These are phyloP conservation scores for Euproctis similis DNA, from an alignment of 2,888 invertebrate species.

Conservation along the genomic window DNA sequence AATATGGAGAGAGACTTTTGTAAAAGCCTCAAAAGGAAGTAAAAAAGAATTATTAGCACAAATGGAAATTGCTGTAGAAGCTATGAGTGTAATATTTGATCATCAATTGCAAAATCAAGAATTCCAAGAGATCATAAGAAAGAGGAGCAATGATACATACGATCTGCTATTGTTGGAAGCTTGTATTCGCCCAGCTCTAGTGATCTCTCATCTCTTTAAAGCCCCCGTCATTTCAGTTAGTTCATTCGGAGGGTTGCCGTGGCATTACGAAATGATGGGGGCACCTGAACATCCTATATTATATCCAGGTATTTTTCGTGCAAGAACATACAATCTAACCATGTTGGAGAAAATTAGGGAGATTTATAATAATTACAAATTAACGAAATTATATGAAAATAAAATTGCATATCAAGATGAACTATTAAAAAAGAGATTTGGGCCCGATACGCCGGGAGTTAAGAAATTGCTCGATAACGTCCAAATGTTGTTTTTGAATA, in stretches of 20 bases:
- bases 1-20: slow-evolving; percentile 12
- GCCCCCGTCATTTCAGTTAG: slow-evolving; percentile 34
- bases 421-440: slow-evolving; percentile 17
- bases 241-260: slow-evolving; percentile 24
- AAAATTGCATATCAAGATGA: not conserved
- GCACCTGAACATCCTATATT: slow-evolving; percentile 31
- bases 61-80: slow-evolving; percentile 1
- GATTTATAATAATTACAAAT: slow-evolving; percentile 14
- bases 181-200: slow-evolving; percentile 14
- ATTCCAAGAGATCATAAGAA: slow-evolving; percentile 18
- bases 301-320: slow-evolving; percentile 20
- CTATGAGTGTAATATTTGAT: slow-evolving; percentile 7
- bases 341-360: slow-evolving; percentile 30
- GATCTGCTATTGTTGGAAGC: slow-evolving; percentile 31
- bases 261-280: slow-evolving; percentile 25
- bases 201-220: slow-evolving; percentile 20
- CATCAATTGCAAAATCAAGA: slow-evolving; percentile 17
- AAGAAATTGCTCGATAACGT: slow-evolving; percentile 26
- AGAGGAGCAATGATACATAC: slow-evolving; percentile 11
- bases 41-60: slow-evolving; percentile 13
- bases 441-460: slow-evolving; percentile 17
- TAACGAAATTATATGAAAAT: not conserved
- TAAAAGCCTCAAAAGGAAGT: slow-evolving; percentile 7
- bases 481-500: slow-evolving; percentile 49
- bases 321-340: slow-evolving; percentile 24